Conservation (phyloP, 2,113 vertebrate species). For the Lepus americanus region DNA sequence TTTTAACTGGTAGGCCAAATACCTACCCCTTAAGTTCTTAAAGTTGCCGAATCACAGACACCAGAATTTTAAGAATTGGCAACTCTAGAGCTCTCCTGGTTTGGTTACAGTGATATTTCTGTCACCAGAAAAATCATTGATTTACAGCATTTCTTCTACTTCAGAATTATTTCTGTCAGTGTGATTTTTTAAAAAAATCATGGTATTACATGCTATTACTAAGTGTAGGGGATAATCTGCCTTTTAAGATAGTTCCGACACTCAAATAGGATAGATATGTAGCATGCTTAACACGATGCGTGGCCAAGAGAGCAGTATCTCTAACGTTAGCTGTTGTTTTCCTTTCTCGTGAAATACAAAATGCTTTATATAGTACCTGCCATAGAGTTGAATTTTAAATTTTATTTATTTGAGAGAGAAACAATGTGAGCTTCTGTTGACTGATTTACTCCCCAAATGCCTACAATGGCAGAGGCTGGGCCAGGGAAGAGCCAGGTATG, state of each 20-base stretch:
- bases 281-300: not conserved
- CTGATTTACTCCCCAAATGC: too few relatives aligned
- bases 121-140: not conserved
- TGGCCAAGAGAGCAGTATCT: not conserved
- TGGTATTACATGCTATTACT: not conserved
- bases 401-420: too few relatives aligned
- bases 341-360: not conserved
- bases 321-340: constrained; percentile 14
- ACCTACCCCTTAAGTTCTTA: not conserved
- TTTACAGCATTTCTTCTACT: constrained; percentile 12
- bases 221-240: not conserved
- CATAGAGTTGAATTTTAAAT: not conserved
- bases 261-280: not conserved
- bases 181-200: not conserved
- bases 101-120: constrained; percentile 46
- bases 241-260: not conserved
- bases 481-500: too few relatives aligned
- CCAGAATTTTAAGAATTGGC: constrained; percentile 8
- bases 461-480: too few relatives aligned
- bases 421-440: too few relatives aligned
- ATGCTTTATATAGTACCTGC: not conserved
- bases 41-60: not conserved
- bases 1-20: too few relatives aligned
- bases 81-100: not conserved
- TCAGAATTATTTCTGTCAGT: not conserved